Evolutionary conservation across 2,888 invertebrate genomes (phyloP), one percentile per base, ranked within the genome.

Genomic region (Caradrina kadenii): DNA sequence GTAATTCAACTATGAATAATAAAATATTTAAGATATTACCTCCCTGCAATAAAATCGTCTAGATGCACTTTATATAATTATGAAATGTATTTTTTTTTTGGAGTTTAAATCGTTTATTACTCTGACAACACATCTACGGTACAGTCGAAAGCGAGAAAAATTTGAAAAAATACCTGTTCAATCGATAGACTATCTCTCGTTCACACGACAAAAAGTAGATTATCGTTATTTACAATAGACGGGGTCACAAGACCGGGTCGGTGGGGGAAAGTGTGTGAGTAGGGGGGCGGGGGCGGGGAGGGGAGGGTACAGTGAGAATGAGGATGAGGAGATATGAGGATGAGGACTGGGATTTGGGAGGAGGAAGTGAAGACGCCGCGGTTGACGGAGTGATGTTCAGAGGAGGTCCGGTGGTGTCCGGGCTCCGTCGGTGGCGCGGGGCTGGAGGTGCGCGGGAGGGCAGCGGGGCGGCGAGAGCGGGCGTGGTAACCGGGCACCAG

Each of bases 161-260:
- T 93, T 95, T 95, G 94, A 95, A 95, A 95, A 95, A 94, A 95
- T 95, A 95, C 95, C 94, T 93, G 95, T 95, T 95, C 92, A 95
- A 93, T 92, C 91, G 92, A 92, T 94, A 94, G 88, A 94, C 94
- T 95, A 96, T 94, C 92, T 94, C 91, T 95, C 93, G 95, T 95
- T 95, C 92, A 95, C 93, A 95, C 94, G 95, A 95, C 94, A 95
- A 95, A 94, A 95, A 93, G 93, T 93, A 91, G 93, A 92, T 92
- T 93, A 94, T 93, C 89, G 91, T 93, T 96, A 96, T 96, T 95
- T 96, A 96, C 96, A 96, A 95, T 93, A 95, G 94, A 93, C 88
- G 90, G 90, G 90, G 88, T 85, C 86, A 87, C 80, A 69, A 85
- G 86, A 79, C 81, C 82, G 84, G 85, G 86, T 85, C 74, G 80